These are phyloP conservation scores for Anarhynchus alexandrinus DNA, from an alignment of 2,113 vertebrate species.

Conservation along the genomic window DNA sequence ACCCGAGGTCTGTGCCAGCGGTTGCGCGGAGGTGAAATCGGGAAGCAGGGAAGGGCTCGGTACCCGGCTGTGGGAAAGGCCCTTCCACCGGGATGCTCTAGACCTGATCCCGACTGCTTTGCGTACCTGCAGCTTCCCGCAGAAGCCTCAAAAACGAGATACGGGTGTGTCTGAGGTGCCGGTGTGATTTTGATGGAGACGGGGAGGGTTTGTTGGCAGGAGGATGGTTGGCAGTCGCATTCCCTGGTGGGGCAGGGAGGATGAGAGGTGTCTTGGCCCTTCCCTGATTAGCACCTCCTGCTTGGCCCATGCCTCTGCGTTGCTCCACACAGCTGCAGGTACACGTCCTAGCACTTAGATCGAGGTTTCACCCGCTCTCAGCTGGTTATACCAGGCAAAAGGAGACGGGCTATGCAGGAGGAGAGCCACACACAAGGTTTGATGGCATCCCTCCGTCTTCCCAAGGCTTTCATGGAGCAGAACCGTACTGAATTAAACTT, in stretches of 20 bases:
- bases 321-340: background rate
- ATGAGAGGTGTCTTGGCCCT: background rate
- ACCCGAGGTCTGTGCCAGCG: background rate
- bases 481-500: background rate
- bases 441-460: background rate
- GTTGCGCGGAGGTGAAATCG: background rate
- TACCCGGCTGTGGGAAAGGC: background rate
- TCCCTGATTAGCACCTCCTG: accelerated
- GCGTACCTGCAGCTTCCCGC: accelerated
- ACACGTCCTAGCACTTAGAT: accelerated
- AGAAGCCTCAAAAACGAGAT: background rate
- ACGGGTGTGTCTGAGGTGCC: accelerated
- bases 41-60: background rate
- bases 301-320: accelerated
- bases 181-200: background rate
- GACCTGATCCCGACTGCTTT: background rate
- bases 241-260: background rate
- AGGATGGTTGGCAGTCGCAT: background rate
- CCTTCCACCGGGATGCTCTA: background rate
- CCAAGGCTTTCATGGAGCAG: background rate
- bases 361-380: background rate
- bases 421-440: background rate
- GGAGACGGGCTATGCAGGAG: background rate
- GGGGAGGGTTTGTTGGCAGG: background rate
- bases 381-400: background rate